Percentiles rank a stretch among this genome's conserved stretches.
Evolutionary conservation across 53 echinoderm and acorn worm genomes (phyloP).

Genomic region (Luidia sarsii): DNA sequence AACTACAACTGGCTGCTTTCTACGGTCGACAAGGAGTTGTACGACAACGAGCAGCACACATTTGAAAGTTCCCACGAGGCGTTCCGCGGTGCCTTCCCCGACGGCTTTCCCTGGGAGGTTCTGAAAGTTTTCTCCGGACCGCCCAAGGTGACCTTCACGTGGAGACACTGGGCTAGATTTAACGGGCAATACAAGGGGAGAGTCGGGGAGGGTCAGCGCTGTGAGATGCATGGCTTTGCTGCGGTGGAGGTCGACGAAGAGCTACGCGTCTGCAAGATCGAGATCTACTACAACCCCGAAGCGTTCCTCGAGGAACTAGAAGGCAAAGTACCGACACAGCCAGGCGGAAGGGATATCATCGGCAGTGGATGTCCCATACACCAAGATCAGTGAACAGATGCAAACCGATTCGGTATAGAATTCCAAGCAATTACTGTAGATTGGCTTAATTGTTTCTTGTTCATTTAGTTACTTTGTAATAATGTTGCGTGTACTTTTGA

Average conservation of each 20-base stretch:
- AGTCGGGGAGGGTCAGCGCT: neutral
- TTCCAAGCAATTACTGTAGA: too few relatives aligned
- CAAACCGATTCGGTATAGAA: too few relatives aligned
- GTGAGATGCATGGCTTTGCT: conserved; percentile 54
- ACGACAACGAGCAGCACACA: conserved; percentile 58
- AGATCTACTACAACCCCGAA: conserved; percentile 55
- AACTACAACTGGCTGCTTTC: conserved; percentile 70
- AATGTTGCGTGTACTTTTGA: too few relatives aligned
- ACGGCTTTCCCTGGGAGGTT: conserved; percentile 85
- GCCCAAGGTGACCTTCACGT: conserved; percentile 62
- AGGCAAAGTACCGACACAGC: conserved; percentile 24
- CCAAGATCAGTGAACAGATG: neutral
- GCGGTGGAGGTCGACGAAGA: conserved; percentile 60
- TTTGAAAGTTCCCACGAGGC: conserved; percentile 58
- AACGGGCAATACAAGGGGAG: conserved; percentile 52
- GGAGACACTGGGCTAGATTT: conserved; percentile 72
- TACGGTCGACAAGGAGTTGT: conserved; percentile 45
- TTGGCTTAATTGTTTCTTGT: too few relatives aligned
- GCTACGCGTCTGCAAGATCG: conserved; percentile 46
- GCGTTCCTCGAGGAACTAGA: conserved; percentile 41
- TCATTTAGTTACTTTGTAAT: too few relatives aligned
- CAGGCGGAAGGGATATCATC: neutral
- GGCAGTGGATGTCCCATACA: neutral
- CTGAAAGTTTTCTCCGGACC: conserved; percentile 50
- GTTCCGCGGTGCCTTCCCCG: conserved; percentile 66